A percentile compares a stretch with the other conserved stretches of the same genome.
Evolutionary conservation across 2,888 invertebrate species (phyloP).

Genomic region (Fragum fragum): DNA sequence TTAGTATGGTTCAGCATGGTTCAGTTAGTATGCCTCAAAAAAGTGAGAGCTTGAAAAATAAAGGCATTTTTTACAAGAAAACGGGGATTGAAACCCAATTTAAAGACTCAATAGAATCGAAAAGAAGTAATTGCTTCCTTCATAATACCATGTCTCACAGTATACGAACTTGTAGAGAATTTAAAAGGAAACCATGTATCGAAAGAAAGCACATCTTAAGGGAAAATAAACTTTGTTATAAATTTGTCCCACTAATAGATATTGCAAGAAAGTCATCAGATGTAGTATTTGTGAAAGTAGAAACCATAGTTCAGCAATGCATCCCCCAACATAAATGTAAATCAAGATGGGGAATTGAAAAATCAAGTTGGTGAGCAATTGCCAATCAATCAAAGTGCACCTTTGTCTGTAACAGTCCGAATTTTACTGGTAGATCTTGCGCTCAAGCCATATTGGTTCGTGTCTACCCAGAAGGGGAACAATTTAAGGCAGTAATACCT

Average conservation of each 20-base stretch:
- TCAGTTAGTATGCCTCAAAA: neutral
- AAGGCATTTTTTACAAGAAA: neutral
- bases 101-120: neutral
- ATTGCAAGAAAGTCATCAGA: conserved; percentile 25
- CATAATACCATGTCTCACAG: conserved; percentile 1
- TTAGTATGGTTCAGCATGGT: neutral
- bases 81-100: neutral
- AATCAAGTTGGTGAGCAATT: no score
- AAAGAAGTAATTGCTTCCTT: neutral
- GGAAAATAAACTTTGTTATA: conserved; percentile 34
- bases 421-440: conserved; percentile 41
- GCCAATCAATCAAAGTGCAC: conserved; percentile 34
- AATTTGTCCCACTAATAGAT: conserved; percentile 21
- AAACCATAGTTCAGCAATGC: conserved; percentile 28
- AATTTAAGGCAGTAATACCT: conserved; percentile 22
- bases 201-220: conserved; percentile 12
- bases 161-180: conserved; percentile 3
- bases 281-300: conserved; percentile 21
- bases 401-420: conserved; percentile 19
- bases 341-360: neutral
- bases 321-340: neutral
- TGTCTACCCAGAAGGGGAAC: conserved; percentile 18
- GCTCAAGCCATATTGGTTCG: conserved; percentile 40
- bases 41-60: neutral
- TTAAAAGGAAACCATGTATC: neutral